Conservation (phyloP, 1,140 invertebrate genomes). For the Drosophila novamexicana region DNA sequence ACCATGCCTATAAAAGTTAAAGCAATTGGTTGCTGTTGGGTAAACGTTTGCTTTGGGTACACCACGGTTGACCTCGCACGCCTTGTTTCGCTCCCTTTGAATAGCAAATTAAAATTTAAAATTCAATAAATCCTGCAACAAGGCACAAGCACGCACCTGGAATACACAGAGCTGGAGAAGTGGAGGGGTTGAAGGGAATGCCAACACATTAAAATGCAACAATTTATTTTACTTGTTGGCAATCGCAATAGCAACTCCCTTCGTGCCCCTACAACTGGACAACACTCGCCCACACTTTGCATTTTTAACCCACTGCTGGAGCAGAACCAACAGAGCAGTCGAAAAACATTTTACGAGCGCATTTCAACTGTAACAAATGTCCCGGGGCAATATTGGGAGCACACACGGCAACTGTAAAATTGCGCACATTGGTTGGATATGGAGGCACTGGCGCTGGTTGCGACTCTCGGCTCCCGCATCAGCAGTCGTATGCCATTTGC, state of each 20-base stretch:
- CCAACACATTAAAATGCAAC: constrained; percentile 78
- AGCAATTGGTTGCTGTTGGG: constrained; percentile 11
- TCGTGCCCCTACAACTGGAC: background rate
- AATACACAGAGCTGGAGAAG: constrained; percentile 28
- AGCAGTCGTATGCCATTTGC: constrained; percentile 17
- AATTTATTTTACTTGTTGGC: constrained; percentile 81
- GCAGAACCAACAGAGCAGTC: constrained; percentile 30
- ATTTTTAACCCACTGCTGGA: constrained; percentile 37
- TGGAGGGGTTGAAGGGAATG: background rate
- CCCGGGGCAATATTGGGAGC: constrained; percentile 56
- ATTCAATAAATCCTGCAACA: constrained; percentile 74
- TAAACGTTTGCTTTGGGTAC: constrained; percentile 14
- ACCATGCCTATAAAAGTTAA: constrained; percentile 5
- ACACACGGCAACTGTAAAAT: constrained; percentile 31
- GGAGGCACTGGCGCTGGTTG: constrained; percentile 13
- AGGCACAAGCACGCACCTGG: constrained; percentile 43
- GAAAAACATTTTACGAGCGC: constrained; percentile 78
- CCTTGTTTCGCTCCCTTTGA: constrained; percentile 34
- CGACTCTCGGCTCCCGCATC: constrained; percentile 8
- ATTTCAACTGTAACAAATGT: constrained; percentile 83
- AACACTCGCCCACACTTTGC: constrained; percentile 22
- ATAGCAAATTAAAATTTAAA: constrained; percentile 80
- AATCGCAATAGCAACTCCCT: constrained; percentile 20
- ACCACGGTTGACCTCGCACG: background rate
- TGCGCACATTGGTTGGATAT: constrained; percentile 1